Percentiles rank a stretch among this genome's conserved stretches.
Evolutionary conservation across 1,140 invertebrate species (phyloP).

Genomic region (Penaeus japonicus): DNA sequence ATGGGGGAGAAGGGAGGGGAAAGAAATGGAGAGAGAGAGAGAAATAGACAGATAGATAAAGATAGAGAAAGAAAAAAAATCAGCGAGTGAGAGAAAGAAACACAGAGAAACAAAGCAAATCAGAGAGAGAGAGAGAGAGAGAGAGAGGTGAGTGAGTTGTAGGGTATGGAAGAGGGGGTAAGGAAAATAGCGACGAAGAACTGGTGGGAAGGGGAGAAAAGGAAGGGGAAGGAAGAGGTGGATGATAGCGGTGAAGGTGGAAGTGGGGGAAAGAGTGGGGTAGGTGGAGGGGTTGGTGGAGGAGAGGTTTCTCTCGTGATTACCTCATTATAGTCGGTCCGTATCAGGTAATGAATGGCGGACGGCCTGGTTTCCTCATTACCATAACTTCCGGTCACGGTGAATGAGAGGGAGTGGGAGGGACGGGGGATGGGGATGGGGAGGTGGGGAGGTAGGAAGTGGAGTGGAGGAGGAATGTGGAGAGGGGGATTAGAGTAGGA

Average conservation of each 20-base stretch:
- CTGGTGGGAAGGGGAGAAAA: background rate
- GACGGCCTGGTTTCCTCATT: no score
- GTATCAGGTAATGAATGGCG: no score
- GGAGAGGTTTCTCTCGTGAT: background rate
- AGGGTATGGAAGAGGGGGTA: background rate
- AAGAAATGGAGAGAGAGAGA: no score
- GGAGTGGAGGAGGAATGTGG: background rate
- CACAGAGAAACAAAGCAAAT: no score
- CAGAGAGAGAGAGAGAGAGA: background rate
- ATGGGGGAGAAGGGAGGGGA: no score
- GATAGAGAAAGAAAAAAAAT: no score
- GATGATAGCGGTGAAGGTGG: no score
- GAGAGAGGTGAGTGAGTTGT: background rate
- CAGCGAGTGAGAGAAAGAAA: no score
- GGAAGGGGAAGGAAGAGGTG: background rate
- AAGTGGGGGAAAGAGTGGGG: background rate
- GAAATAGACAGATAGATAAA: no score
- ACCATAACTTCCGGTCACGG: no score
- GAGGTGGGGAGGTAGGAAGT: background rate
- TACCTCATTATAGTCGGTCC: no score
- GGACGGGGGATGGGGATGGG: background rate
- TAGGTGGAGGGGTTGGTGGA: background rate
- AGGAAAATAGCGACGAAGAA: background rate
- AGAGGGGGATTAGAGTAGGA: no score
- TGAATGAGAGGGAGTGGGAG: background rate